These are phyloP conservation scores for Labeo calbasu DNA, from an alignment of 2,797 vertebrate genomes.

Conservation along the genomic window DNA sequence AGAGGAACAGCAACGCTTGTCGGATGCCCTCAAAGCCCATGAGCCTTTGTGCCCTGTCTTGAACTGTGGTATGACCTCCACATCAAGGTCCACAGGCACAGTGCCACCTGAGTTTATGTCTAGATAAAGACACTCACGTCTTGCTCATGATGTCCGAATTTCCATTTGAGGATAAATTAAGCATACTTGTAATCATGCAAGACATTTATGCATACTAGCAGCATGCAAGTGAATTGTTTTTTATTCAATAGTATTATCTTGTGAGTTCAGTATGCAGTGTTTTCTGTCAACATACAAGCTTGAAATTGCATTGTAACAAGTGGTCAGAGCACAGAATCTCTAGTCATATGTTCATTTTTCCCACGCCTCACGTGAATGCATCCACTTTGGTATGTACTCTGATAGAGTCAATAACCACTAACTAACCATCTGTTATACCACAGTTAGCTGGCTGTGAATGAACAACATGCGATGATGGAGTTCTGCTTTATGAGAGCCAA, in stretches of 20 bases:
- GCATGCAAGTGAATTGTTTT: neutral
- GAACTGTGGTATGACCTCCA: constrained; percentile 78
- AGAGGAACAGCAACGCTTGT: constrained; percentile 87
- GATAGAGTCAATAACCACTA: constrained; percentile 41
- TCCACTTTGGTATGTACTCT: constrained; percentile 2
- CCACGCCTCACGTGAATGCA: constrained; percentile 7
- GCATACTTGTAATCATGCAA: neutral
- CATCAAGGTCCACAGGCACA: constrained; percentile 27
- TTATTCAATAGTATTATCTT: constrained; percentile 4
- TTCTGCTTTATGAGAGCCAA: constrained; percentile 41
- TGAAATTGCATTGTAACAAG: neutral
- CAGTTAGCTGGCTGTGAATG: constrained; percentile 7
- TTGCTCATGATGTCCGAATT: neutral
- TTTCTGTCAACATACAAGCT: constrained; percentile 7
- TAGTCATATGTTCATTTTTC: constrained; percentile 15
- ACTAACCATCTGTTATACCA: constrained; percentile 42
- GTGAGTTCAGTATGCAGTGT: neutral
- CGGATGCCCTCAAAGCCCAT: constrained; percentile 83
- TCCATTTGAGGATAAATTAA: neutral
- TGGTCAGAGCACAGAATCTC: constrained; percentile 14
- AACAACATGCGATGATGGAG: constrained; percentile 13
- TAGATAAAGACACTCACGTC: neutral
- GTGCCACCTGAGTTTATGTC: constrained; percentile 37
- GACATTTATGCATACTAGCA: neutral
- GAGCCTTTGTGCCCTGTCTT: constrained; percentile 86